A percentile compares a stretch with the other conserved stretches of the same genome.
These are phyloP conservation scores for Oncorhynchus tshawytscha DNA, from an alignment of 2,113 vertebrate genomes.

Conservation along the genomic window DNA sequence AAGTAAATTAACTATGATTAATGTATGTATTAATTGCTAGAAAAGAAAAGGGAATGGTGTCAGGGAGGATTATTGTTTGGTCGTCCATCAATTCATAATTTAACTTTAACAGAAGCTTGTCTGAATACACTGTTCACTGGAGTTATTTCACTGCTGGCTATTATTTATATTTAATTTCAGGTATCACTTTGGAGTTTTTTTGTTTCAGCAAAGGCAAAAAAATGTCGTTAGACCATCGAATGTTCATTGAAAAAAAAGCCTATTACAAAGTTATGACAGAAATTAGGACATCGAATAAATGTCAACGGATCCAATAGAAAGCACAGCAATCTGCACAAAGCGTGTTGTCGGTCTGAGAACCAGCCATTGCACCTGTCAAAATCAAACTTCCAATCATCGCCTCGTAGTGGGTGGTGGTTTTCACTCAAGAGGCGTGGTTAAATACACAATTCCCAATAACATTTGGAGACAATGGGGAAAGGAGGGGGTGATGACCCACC, in stretches of 20 bases:
- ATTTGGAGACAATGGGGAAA: conserved; percentile 31
- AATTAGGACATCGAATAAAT: neutral
- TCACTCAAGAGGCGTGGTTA: conserved; percentile 42
- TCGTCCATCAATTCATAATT: conserved; percentile 58
- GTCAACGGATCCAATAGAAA: neutral
- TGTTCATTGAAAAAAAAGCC: neutral
- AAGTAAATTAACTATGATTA: conserved; percentile 74
- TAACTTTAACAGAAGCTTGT: neutral
- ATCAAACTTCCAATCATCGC: conserved; percentile 30
- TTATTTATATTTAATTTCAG: neutral
- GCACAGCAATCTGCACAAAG: neutral
- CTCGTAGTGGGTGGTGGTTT: conserved; percentile 11
- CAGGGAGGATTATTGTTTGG: conserved; percentile 51
- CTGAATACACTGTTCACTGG: neutral
- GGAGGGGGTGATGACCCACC: conserved; percentile 29
- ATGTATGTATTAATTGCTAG: conserved; percentile 68
- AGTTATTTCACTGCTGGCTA: neutral
- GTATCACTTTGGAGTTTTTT: neutral
- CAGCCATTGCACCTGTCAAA: conserved; percentile 18
- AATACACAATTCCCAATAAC: conserved; percentile 19
- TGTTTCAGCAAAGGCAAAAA: no score
- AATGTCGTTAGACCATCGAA: neutral
- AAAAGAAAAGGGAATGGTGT: conserved; percentile 46
- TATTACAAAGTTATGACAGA: neutral
- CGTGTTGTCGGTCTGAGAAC: neutral